These are phyloP conservation scores for Colostygia pectinataria DNA, from an alignment of 2,888 invertebrate species.

Conservation along the genomic window DNA sequence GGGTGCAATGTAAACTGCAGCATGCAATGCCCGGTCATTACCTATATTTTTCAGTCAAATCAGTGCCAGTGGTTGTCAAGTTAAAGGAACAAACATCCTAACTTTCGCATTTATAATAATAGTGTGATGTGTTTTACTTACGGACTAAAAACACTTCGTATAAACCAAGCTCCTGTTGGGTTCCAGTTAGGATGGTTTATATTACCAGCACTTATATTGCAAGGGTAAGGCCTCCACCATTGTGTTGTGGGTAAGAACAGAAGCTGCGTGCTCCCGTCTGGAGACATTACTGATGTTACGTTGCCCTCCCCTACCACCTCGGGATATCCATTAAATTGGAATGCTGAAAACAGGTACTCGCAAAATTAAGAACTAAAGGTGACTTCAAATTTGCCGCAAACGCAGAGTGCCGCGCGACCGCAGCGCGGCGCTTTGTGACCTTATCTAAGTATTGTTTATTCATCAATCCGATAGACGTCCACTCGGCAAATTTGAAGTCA, in stretches of 20 bases:
- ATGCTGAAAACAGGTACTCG: constrained; percentile 28
- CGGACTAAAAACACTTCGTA: constrained; percentile 60
- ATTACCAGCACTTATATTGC: constrained; percentile 20
- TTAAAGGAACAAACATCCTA: too few species aligned
- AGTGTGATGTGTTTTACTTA: constrained; percentile 46
- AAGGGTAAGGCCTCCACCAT: constrained; percentile 36
- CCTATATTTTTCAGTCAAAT: too few species aligned
- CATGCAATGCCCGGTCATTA: too few species aligned
- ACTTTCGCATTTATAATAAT: too few species aligned
- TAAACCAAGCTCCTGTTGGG: constrained; percentile 53
- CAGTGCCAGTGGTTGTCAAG: too few species aligned
- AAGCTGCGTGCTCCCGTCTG: constrained; percentile 64
- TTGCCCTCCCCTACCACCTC: constrained; percentile 71
- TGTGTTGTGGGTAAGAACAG: constrained; percentile 58
- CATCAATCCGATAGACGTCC: too few species aligned
- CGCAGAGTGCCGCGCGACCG: too few species aligned
- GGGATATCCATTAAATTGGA: constrained; percentile 31
- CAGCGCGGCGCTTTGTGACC: too few species aligned
- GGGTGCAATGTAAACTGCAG: too few species aligned
- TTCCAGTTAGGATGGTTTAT: constrained; percentile 23
- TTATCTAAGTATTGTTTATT: too few species aligned
- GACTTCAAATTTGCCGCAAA: too few species aligned
- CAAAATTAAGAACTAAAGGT: not conserved
- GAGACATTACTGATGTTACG: constrained; percentile 53
- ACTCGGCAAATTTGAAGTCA: too few species aligned